Conservation (phyloP, 1,140 invertebrate species). For the Phenacoccus solenopsis region DNA sequence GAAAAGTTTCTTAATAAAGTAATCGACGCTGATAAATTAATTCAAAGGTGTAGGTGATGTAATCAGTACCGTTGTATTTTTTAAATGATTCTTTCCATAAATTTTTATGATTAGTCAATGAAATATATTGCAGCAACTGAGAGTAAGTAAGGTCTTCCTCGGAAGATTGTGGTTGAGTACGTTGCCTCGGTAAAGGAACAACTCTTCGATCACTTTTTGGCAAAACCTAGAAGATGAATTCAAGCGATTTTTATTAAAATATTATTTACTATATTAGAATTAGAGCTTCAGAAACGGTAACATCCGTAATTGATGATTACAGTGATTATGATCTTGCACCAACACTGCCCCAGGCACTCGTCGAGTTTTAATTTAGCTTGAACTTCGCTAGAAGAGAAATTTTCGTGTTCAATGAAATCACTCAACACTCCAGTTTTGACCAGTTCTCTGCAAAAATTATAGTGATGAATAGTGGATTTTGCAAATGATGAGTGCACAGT, state of each 20-base stretch:
- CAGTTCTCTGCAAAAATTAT: slow-evolving; percentile 37
- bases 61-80: slow-evolving; percentile 50
- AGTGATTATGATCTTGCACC: slow-evolving; percentile 45
- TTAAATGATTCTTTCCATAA: slow-evolving; percentile 72
- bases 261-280: slow-evolving; percentile 10
- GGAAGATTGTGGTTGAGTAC: slow-evolving; percentile 35
- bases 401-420: slow-evolving; percentile 33
- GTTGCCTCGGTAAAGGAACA: slow-evolving; percentile 50
- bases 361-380: slow-evolving; percentile 39
- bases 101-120: slow-evolving; percentile 65
- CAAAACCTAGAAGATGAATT: slow-evolving; percentile 39
- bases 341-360: slow-evolving; percentile 42
- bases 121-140: slow-evolving; percentile 64
- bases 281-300: slow-evolving; percentile 7
- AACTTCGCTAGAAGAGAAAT: slow-evolving; percentile 36
- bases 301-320: slow-evolving; percentile 31
- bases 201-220: slow-evolving; percentile 51
- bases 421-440: slow-evolving; percentile 37
- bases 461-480: too few relatives aligned
- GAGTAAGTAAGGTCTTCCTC: slow-evolving; percentile 54
- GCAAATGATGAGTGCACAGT: too few relatives aligned
- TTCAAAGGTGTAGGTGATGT: not conserved
- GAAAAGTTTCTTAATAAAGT: not conserved
- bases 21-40: not conserved
- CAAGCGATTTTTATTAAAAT: slow-evolving; percentile 12